These are phyloP conservation scores for Plumapathes pennacea DNA, from an alignment of 92 coral and sea anemone genomes.

Conservation along the genomic window DNA sequence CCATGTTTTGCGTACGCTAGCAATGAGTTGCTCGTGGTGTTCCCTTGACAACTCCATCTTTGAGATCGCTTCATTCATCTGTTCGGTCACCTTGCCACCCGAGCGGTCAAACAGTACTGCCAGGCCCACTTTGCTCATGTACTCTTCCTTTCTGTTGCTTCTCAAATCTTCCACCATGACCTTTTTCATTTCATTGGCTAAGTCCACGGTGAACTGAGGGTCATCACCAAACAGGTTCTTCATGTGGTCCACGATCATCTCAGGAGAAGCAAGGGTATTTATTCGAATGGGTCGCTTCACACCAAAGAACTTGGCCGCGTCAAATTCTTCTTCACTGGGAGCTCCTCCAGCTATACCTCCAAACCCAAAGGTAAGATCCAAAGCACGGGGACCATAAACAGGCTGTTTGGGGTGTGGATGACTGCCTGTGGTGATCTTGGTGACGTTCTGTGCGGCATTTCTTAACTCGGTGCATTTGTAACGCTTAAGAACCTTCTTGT, in stretches of 20 bases:
- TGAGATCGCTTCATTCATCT: too few relatives aligned
- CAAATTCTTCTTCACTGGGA: constrained; percentile 30
- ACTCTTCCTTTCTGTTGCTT: constrained; percentile 30
- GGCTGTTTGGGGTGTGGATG: constrained; percentile 38
- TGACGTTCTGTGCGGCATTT: constrained; percentile 32
- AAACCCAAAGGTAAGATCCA: constrained; percentile 30
- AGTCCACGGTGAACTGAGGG: constrained; percentile 28
- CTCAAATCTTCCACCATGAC: constrained; percentile 42
- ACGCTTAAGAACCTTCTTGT: constrained; percentile 10
- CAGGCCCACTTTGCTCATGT: constrained; percentile 40
- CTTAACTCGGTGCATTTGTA: constrained; percentile 39
- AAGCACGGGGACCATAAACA: too few relatives aligned
- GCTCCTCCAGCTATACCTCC: constrained; percentile 4
- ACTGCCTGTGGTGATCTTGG: constrained; percentile 28
- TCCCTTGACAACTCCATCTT: too few relatives aligned
- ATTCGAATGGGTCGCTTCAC: constrained; percentile 28
- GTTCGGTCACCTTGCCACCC: too few relatives aligned
- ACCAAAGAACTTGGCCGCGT: constrained; percentile 35
- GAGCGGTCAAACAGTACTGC: constrained; percentile 37
- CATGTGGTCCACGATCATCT: constrained; percentile 26
- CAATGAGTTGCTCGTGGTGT: too few relatives aligned
- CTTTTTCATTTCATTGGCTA: constrained; percentile 28
- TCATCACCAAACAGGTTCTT: constrained; percentile 22
- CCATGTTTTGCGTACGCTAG: constrained; percentile 24
- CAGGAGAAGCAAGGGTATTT: constrained; percentile 23